Evolutionary conservation across 1,140 invertebrate genomes (phyloP).

Genomic region (Sinonovacula constricta): DNA sequence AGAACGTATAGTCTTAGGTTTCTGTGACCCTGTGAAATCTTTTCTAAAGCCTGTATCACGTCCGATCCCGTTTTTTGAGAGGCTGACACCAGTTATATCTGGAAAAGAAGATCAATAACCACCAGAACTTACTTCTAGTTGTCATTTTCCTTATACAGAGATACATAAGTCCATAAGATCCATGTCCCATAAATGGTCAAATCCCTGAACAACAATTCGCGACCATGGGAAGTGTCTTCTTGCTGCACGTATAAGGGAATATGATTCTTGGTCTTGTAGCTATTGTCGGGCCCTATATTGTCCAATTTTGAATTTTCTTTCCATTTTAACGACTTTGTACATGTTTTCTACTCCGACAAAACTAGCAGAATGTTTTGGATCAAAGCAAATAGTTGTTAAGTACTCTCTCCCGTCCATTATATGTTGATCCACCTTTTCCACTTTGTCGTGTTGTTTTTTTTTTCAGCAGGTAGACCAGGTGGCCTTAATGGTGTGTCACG

Average conservation of each 20-base stretch:
- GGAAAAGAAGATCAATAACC: conserved; percentile 30
- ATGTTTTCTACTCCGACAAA: not conserved
- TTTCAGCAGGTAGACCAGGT: not conserved
- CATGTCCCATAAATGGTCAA: conserved; percentile 22
- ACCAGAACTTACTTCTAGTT: conserved; percentile 6
- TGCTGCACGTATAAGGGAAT: not conserved
- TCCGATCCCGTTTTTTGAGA: not conserved
- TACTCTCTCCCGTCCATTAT: not conserved
- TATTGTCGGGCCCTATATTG: conserved; percentile 25
- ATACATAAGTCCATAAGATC: conserved; percentile 29
- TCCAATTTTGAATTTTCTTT: conserved; percentile 17
- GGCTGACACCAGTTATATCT: conserved; percentile 24
- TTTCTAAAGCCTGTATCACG: conserved; percentile 10
- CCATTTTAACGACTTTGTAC: conserved; percentile 12
- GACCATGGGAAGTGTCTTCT: not conserved
- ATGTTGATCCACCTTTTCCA: not conserved
- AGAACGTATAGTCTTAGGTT: no score
- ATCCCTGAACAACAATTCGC: not conserved
- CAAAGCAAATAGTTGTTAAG: not conserved
- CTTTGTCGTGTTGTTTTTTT: not conserved
- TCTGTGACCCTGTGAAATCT: no score
- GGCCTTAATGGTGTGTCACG: not conserved
- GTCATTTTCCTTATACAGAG: conserved; percentile 19
- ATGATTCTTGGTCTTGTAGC: conserved; percentile 37
- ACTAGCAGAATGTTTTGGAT: not conserved